phyloP scores from a whole-genome alignment of 2,113 vertebrate genomes.

The Craseonycteris thonglongyai region DNA sequence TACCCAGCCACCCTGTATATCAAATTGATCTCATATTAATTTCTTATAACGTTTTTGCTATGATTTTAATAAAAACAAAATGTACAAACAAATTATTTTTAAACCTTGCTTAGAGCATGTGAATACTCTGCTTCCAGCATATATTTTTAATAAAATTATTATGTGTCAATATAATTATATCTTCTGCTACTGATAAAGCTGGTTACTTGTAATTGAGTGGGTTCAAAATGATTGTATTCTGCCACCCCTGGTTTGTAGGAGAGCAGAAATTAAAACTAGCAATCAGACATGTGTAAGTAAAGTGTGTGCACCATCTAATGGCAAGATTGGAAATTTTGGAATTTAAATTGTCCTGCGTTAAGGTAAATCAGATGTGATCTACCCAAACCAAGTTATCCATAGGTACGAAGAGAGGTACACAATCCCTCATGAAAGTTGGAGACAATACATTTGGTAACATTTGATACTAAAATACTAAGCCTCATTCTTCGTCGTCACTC shows the following conservation, averaged over 20 bases:
- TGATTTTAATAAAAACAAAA: constrained; percentile 25
- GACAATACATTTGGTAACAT: background rate
- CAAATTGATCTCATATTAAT: constrained; percentile 24
- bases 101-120: background rate
- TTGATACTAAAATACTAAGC: background rate
- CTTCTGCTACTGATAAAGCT: background rate
- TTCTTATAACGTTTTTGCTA: background rate
- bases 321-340: constrained; percentile 58
- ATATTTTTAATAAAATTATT: background rate
- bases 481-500: background rate
- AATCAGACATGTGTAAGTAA: constrained; percentile 31
- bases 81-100: background rate
- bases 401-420: background rate
- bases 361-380: background rate
- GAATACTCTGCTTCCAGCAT: background rate
- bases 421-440: background rate
- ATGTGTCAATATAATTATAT: background rate
- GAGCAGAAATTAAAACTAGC: background rate
- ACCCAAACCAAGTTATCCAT: background rate
- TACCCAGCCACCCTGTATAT: constrained; percentile 81
- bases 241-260: background rate
- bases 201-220: background rate
- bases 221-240: background rate
- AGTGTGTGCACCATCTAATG: constrained; percentile 79
- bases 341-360: background rate